A percentile compares a stretch with the other conserved stretches of the same genome.
These are phyloP conservation scores for Syngnathus acus DNA, from an alignment of 2,797 vertebrate genomes.

Conservation along the genomic window DNA sequence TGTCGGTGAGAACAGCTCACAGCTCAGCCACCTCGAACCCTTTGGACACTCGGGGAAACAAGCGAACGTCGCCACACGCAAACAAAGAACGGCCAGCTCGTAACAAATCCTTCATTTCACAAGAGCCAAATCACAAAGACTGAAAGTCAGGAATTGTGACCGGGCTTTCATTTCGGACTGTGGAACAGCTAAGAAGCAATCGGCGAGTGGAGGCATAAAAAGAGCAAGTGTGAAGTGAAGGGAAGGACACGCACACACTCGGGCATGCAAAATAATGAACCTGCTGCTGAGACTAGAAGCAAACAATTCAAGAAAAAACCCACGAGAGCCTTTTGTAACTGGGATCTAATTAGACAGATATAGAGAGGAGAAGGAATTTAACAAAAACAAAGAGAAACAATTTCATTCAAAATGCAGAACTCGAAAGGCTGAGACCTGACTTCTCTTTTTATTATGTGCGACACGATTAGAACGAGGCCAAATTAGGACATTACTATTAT, in stretches of 20 bases:
- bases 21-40: constrained; percentile 9
- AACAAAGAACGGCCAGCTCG: too few relatives aligned
- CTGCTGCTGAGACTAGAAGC: constrained; percentile 35
- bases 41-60: too few relatives aligned
- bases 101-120: too few relatives aligned
- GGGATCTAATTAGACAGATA: constrained; percentile 37
- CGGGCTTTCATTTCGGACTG: too few relatives aligned
- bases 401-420: constrained; percentile 2
- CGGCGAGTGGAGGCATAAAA: constrained; percentile 25
- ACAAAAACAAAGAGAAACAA: constrained; percentile 9
- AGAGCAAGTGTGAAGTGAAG: constrained; percentile 11
- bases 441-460: too few relatives aligned
- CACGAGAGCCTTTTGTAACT: constrained; percentile 15
- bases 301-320: constrained; percentile 27
- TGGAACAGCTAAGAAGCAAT: constrained; percentile 23
- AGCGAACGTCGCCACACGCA: too few relatives aligned
- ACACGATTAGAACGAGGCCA: too few relatives aligned
- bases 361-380: constrained; percentile 15
- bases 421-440: too few relatives aligned
- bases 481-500: too few relatives aligned
- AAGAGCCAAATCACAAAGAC: too few relatives aligned
- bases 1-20: constrained; percentile 43
- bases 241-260: too few relatives aligned
- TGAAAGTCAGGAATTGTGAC: too few relatives aligned
- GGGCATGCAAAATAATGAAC: constrained; percentile 42